phyloP scores from a whole-genome alignment of 1,140 invertebrate species.

The Drosophila miranda region DNA sequence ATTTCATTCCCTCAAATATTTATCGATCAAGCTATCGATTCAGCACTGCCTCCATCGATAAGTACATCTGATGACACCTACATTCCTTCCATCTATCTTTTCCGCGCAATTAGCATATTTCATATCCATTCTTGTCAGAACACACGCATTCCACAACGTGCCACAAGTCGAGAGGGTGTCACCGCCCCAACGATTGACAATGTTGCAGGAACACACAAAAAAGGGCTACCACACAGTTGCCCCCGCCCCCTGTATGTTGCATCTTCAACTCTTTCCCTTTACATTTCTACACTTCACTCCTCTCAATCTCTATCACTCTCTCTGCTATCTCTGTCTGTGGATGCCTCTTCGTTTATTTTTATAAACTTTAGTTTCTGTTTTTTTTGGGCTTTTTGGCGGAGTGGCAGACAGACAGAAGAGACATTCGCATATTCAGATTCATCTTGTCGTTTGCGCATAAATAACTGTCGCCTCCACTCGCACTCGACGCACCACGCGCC shows the following conservation, averaged over 20 bases:
- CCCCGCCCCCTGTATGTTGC: background rate
- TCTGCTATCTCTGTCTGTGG: constrained; percentile 1
- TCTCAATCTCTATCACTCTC: background rate
- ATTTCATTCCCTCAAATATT: too few relatives aligned
- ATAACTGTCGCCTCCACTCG: constrained; percentile 62
- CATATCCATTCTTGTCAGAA: constrained; percentile 70
- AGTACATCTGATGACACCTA: background rate
- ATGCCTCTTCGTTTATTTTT: constrained; percentile 61
- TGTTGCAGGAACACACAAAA: constrained; percentile 35
- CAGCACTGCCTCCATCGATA: too few relatives aligned
- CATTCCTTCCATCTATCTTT: constrained; percentile 19
- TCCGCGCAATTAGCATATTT: constrained; percentile 74
- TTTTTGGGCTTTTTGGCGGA: constrained; percentile 49
- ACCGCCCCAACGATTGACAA: constrained; percentile 71
- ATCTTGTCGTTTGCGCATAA: constrained; percentile 74
- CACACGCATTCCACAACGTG: constrained; percentile 76
- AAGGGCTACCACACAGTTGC: constrained; percentile 34
- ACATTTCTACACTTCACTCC: background rate
- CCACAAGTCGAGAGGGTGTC: constrained; percentile 25
- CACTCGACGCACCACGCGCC: constrained; percentile 2
- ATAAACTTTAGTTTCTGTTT: constrained; percentile 62
- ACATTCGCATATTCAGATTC: constrained; percentile 58
- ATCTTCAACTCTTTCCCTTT: constrained; percentile 7
- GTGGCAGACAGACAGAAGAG: constrained; percentile 7
- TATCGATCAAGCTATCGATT: too few relatives aligned